A percentile compares a stretch with the other conserved stretches of the same genome.
phyloP scores from a whole-genome alignment of 2,888 invertebrate species.

The Myathropa florea region DNA sequence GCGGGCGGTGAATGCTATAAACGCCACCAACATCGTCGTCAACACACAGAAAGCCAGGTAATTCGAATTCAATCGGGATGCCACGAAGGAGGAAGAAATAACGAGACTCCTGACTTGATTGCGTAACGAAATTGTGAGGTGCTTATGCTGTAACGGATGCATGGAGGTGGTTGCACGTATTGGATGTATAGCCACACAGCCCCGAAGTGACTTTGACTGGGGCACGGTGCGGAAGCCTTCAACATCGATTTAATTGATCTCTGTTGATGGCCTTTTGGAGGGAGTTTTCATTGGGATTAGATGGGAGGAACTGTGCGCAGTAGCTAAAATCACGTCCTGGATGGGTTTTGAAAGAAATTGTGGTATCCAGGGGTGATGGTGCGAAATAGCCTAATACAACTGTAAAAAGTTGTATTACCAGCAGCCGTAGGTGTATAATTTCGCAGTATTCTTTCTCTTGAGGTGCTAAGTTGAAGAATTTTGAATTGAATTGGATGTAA shows the following conservation, averaged over 20 bases:
- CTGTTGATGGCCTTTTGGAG: not conserved
- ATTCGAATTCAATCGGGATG: slow-evolving; percentile 11
- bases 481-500: no score
- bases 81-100: slow-evolving; percentile 17
- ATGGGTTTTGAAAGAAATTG: not conserved
- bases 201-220: not conserved
- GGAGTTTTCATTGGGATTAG: not conserved
- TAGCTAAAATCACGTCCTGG: not conserved
- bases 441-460: no score
- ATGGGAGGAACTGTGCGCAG: not conserved
- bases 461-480: no score
- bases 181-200: not conserved
- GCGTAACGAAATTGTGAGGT: slow-evolving; percentile 46
- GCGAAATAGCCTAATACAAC: not conserved
- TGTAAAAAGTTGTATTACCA: not conserved
- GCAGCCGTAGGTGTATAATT: not conserved
- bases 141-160: slow-evolving; percentile 20
- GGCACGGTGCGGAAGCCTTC: slow-evolving; percentile 17
- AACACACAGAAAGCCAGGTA: not conserved
- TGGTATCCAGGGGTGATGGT: not conserved
- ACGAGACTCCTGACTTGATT: slow-evolving; percentile 22
- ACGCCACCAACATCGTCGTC: slow-evolving; percentile 32
- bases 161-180: not conserved
- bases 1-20: slow-evolving; percentile 47
- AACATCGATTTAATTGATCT: slow-evolving; percentile 7